Conservation (phyloP, 2,113 vertebrate genomes). For the Sphaerodactylus townsendi region DNA sequence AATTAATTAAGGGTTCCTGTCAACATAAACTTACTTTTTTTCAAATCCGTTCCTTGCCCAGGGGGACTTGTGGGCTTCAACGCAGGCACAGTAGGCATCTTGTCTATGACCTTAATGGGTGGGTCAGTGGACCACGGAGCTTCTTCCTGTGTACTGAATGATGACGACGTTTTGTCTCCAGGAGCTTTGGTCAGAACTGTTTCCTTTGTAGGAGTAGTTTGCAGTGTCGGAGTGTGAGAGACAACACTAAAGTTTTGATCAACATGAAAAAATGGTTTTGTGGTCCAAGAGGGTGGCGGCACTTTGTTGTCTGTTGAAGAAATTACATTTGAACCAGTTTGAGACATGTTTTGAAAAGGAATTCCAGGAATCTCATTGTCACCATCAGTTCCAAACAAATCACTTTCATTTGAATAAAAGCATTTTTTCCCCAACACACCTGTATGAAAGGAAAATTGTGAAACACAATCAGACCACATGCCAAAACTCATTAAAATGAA, state of each 20-base stretch:
- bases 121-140: constrained; percentile 19
- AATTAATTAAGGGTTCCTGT: constrained; percentile 12
- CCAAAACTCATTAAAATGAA: constrained; percentile 9
- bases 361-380: constrained; percentile 47
- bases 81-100: constrained; percentile 33
- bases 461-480: constrained; percentile 11
- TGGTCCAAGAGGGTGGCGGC: constrained; percentile 45
- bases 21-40: constrained; percentile 61
- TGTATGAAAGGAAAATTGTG: constrained; percentile 55
- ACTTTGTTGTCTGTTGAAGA: constrained; percentile 9
- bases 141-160: constrained; percentile 8
- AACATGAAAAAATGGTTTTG: constrained; percentile 24
- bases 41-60: constrained; percentile 34
- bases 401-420: constrained; percentile 74
- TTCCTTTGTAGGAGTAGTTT: constrained; percentile 7
- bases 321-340: constrained; percentile 47
- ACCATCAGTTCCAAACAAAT: constrained; percentile 61
- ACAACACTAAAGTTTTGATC: constrained; percentile 59
- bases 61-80: constrained; percentile 23
- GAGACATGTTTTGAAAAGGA: constrained; percentile 41
- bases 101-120: constrained; percentile 21
- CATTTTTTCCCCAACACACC: constrained; percentile 78
- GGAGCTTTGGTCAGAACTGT: constrained; percentile 24
- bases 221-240: constrained; percentile 34
- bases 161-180: neutral